Base-by-base conservation (phyloP, 2,113 vertebrate genomes). In the Semnornis frantzii region DNA sequence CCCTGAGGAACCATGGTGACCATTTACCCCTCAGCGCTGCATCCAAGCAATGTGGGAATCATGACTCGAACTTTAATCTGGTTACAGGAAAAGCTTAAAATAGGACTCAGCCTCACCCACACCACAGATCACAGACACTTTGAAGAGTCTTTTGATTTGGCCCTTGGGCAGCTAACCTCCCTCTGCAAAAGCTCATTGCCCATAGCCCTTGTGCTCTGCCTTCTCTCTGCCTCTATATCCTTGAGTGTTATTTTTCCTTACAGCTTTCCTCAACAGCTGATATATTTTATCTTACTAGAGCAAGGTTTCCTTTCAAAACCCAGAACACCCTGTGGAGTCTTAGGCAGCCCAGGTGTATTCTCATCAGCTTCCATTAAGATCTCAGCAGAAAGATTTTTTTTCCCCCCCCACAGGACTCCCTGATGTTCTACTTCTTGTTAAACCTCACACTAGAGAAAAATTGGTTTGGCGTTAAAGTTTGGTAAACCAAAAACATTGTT, bases 31-130 rank as follows among this genome's bases (percentile, higher is more conserved):
- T 28, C 82, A 15, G 37, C 28, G 0, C 59, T 15, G 44, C 68
- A 24, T 46, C 55, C 66, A 7, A 19, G 21, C 68, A 3, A 5
- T 10, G 37, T 3, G 52, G 71, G 50, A 79, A 33, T 52, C 39
- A 3, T 19, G 33, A 23, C 57, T 54, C 10, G 46, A 33, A 52
- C 64, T 82, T 85, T 91, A 16, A 87, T 77, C 66, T 77, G 52
- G 23, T 63, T 37, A 76, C 59, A 59, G 70, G 66, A 73, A 73
- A 82, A 79, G n/a, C 68, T 86, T 84, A 90, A 87, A 92, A 69
- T 52, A 83, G 58, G 62, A 9, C 42, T 71, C 10, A 2, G 82
- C 57, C 48, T 91, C 83, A 75, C 54, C 58, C 83, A 57, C 12
- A 8, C 71, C 75, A 15, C 48, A n/a, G 63, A 69, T 48, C 8